phyloP scores from a whole-genome alignment of 2,888 invertebrate species.

The Epiblema foenella region DNA sequence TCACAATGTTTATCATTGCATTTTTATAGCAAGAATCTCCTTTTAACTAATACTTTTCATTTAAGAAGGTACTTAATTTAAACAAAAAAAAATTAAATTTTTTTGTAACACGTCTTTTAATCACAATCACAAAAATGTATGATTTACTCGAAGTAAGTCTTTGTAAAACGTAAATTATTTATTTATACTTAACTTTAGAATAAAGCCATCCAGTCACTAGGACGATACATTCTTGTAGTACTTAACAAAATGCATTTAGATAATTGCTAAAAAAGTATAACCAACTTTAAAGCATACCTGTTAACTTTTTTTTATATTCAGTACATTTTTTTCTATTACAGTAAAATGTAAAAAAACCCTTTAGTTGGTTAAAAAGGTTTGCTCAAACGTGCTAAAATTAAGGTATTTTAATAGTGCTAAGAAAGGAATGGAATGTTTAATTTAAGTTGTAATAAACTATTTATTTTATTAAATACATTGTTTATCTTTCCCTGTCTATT shows the following conservation, averaged over 20 bases:
- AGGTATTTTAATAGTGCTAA: slow-evolving; percentile 11
- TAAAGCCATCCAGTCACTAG: slow-evolving; percentile 68
- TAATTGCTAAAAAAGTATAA: slow-evolving; percentile 1
- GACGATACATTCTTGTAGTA: slow-evolving; percentile 56
- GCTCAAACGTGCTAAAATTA: slow-evolving; percentile 27
- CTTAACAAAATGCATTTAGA: slow-evolving; percentile 24
- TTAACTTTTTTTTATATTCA: background rate
- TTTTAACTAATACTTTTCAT: no score
- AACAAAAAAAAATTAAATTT: no score
- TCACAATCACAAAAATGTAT: slow-evolving; percentile 38
- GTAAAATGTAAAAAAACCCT: background rate
- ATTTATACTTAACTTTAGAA: slow-evolving; percentile 47
- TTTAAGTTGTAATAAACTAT: slow-evolving; percentile 33
- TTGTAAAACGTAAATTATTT: slow-evolving; percentile 22
- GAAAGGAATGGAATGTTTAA: slow-evolving; percentile 18
- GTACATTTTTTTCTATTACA: background rate
- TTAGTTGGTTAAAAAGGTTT: slow-evolving; percentile 10
- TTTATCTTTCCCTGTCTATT: background rate
- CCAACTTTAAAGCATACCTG: no score
- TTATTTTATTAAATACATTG: background rate
- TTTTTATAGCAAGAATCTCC: no score
- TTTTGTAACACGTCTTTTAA: background rate
- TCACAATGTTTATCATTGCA: no score
- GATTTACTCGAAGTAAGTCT: slow-evolving; percentile 53
- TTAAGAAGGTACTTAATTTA: no score